phyloP scores from a whole-genome alignment of 2,888 invertebrate species.

The Cloeon dipterum region DNA sequence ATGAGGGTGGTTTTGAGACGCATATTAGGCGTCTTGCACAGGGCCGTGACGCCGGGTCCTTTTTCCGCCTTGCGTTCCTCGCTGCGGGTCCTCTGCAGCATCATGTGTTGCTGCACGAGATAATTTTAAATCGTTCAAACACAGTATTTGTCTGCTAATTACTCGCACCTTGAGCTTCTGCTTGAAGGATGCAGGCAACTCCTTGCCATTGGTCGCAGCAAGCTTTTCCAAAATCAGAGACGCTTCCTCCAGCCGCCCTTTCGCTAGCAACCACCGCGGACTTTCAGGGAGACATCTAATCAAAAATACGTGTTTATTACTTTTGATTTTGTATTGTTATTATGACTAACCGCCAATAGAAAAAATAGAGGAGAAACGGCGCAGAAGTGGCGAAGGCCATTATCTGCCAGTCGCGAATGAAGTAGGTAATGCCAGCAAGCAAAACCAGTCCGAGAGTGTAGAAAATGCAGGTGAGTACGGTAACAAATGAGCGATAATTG shows the following conservation, averaged over 20 bases:
- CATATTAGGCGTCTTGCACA: slow-evolving; percentile 71
- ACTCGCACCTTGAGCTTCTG: slow-evolving; percentile 28
- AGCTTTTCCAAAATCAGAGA: slow-evolving; percentile 50
- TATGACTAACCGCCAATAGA: slow-evolving; percentile 44
- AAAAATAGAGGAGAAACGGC: slow-evolving; percentile 63
- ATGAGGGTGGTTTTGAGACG: slow-evolving; percentile 65
- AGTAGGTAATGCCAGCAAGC: slow-evolving; percentile 61
- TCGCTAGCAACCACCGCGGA: slow-evolving; percentile 73
- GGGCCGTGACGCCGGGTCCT: slow-evolving; percentile 31
- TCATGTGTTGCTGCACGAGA: slow-evolving; percentile 40
- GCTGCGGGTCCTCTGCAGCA: slow-evolving; percentile 28
- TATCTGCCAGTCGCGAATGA: slow-evolving; percentile 62
- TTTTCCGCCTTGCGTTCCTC: slow-evolving; percentile 24
- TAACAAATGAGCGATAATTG: slow-evolving; percentile 74
- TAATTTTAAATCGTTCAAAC: too few relatives aligned
- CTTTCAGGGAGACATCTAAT: slow-evolving; percentile 62
- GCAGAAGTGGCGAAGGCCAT: slow-evolving; percentile 60
- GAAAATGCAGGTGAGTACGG: slow-evolving; percentile 77
- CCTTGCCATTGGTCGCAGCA: slow-evolving; percentile 53
- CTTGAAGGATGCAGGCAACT: slow-evolving; percentile 47
- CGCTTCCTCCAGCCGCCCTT: slow-evolving; percentile 60
- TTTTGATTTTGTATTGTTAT: too few relatives aligned
- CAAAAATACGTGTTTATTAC: not conserved
- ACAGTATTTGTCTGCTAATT: too few relatives aligned
- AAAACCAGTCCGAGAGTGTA: slow-evolving; percentile 71